Conservation (phyloP, 2,888 invertebrate species). For the Carterocephalus palaemon region DNA sequence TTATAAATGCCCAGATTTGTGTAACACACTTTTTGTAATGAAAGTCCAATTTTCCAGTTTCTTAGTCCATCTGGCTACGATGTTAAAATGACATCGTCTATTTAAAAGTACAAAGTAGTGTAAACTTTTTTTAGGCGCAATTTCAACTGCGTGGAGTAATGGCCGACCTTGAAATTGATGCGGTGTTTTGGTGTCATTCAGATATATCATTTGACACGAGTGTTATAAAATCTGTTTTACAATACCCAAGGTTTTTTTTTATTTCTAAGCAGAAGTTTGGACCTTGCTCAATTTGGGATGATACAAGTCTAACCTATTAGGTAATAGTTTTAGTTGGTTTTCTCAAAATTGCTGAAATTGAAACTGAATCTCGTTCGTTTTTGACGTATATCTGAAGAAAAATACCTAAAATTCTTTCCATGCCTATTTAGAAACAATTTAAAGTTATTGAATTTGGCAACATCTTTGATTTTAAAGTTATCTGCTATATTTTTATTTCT, state of each 20-base stretch:
- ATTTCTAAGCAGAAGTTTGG: background rate
- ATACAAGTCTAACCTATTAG: too few species aligned
- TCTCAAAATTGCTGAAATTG: too few species aligned
- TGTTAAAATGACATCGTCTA: constrained; percentile 18
- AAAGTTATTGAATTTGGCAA: too few species aligned
- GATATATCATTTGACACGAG: constrained; percentile 11
- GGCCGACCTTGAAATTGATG: constrained; percentile 20
- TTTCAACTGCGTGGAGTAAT: constrained; percentile 17
- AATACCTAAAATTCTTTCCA: too few species aligned
- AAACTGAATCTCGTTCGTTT: too few species aligned
- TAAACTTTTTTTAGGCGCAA: constrained; percentile 11
- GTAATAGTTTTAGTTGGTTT: too few species aligned
- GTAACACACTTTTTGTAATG: background rate
- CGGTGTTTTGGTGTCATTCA: background rate
- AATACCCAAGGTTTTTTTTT: background rate
- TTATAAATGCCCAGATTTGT: too few species aligned
- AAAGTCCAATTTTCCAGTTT: constrained; percentile 7
- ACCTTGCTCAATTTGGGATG: constrained; percentile 9
- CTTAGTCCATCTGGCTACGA: constrained; percentile 5
- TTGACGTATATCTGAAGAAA: too few species aligned
- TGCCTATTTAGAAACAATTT: too few species aligned
- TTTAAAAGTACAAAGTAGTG: constrained; percentile 13
- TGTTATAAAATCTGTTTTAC: constrained; percentile 8
- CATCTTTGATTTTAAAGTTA: too few species aligned
- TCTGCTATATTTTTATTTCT: too few species aligned